Evolutionary conservation across 2,888 invertebrate genomes (phyloP).

Genomic region (Stenotaenia linearis): DNA sequence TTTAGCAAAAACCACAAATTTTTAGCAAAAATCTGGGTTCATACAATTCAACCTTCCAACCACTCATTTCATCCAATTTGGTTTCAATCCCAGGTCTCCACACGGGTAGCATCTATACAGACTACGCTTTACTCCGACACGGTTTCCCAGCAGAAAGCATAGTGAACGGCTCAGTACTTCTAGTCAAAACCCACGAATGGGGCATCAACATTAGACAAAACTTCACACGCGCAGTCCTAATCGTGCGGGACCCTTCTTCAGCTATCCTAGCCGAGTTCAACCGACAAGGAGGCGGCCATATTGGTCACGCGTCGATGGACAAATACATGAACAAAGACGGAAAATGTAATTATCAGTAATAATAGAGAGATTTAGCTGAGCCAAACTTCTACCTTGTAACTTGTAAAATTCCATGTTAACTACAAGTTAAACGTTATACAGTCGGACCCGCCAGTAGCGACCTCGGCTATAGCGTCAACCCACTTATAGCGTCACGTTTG

Average conservation of each 20-base stretch:
- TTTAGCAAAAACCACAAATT: too few species aligned
- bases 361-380: too few species aligned
- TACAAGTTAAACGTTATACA: too few species aligned
- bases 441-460: too few species aligned
- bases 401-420: too few species aligned
- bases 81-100: constrained; percentile 55
- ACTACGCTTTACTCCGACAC: constrained; percentile 67
- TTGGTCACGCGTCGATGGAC: constrained; percentile 63
- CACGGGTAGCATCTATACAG: constrained; percentile 76
- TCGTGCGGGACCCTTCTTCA: constrained; percentile 55
- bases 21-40: too few species aligned
- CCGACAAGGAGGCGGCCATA: constrained; percentile 70
- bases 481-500: too few species aligned
- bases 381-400: too few species aligned
- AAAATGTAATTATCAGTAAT: constrained; percentile 3
- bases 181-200: constrained; percentile 74
- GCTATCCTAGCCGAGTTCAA: constrained; percentile 75
- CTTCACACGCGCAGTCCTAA: constrained; percentile 62
- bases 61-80: too few species aligned
- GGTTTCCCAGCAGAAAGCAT: constrained; percentile 75
- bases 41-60: too few species aligned
- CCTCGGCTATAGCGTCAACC: too few species aligned
- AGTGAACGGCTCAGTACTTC: constrained; percentile 66
- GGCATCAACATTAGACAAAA: constrained; percentile 56
- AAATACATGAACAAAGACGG: constrained; percentile 31